Percentiles rank a stretch among this genome's conserved stretches.
Conservation (phyloP, 1,140 invertebrate genomes). For the Diprion similis region DNA sequence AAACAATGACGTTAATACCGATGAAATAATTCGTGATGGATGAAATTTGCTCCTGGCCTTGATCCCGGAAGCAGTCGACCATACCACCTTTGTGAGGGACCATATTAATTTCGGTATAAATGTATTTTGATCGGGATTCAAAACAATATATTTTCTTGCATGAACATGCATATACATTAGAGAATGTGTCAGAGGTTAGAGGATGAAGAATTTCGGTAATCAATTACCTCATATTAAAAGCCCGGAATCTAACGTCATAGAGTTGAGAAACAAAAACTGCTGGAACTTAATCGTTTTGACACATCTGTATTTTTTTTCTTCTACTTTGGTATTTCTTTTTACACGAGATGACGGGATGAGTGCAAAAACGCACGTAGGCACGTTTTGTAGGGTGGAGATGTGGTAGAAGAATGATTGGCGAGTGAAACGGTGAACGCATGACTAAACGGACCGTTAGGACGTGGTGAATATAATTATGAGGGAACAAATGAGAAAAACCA, state of each 20-base stretch:
- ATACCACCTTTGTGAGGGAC: neutral
- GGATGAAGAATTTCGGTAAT: too few relatives aligned
- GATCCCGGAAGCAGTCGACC: neutral
- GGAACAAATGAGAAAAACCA: slow-evolving; percentile 4
- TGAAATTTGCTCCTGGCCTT: neutral
- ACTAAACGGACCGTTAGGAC: slow-evolving; percentile 1
- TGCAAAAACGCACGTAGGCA: too few relatives aligned
- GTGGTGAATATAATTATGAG: slow-evolving; percentile 3
- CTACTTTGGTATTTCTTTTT: neutral
- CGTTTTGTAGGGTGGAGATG: neutral
- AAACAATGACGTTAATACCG: neutral
- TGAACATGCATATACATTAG: too few relatives aligned
- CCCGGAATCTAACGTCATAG: too few relatives aligned
- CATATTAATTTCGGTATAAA: neutral
- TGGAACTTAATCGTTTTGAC: too few relatives aligned
- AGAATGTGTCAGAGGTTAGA: too few relatives aligned
- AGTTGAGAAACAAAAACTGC: too few relatives aligned
- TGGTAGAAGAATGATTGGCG: neutral
- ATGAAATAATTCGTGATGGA: neutral
- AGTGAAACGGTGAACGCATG: neutral
- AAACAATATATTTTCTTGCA: too few relatives aligned
- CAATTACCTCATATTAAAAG: too few relatives aligned
- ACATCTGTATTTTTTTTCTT: too few relatives aligned
- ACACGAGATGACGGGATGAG: too few relatives aligned
- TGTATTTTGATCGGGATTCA: neutral